These are phyloP conservation scores for Podarcis raffonei DNA, from an alignment of 2,113 vertebrate genomes.

Conservation along the genomic window DNA sequence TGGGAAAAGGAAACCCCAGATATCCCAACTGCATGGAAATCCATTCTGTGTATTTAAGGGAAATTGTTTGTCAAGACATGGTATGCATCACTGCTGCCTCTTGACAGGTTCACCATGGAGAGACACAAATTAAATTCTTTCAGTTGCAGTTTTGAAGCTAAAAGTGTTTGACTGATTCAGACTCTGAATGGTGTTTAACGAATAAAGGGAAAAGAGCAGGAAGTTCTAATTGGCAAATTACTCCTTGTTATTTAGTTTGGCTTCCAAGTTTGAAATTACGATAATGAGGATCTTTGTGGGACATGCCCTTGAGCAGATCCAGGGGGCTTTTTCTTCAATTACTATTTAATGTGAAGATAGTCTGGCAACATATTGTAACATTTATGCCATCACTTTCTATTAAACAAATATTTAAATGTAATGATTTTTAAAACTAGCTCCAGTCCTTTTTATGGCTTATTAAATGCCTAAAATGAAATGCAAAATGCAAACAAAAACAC, in stretches of 20 bases:
- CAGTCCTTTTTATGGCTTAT: slow-evolving; percentile 72
- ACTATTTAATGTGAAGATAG: slow-evolving; percentile 80
- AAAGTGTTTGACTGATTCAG: slow-evolving; percentile 82
- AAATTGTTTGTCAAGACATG: slow-evolving; percentile 66
- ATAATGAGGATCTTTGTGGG: slow-evolving; percentile 87
- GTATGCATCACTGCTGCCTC: slow-evolving; percentile 76
- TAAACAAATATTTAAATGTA: slow-evolving; percentile 79
- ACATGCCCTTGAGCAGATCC: slow-evolving; percentile 78
- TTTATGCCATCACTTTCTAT: slow-evolving; percentile 85
- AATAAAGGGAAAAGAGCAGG: slow-evolving; percentile 83
- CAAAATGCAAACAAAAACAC: slow-evolving; percentile 64
- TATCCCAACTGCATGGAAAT: slow-evolving; percentile 52
- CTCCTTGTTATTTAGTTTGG: slow-evolving; percentile 88
- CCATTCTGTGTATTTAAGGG: slow-evolving; percentile 57
- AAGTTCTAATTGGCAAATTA: slow-evolving; percentile 93
- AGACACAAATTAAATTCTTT: slow-evolving; percentile 81
- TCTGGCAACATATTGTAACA: slow-evolving; percentile 82
- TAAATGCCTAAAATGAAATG: slow-evolving; percentile 61
- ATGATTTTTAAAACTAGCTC: slow-evolving; percentile 84
- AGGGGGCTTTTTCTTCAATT: slow-evolving; percentile 81
- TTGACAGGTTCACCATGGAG: slow-evolving; percentile 77
- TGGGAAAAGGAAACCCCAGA: slow-evolving; percentile 60
- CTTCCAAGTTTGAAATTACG: slow-evolving; percentile 85
- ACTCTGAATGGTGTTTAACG: slow-evolving; percentile 79
- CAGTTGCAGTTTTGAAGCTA: slow-evolving; percentile 81